Base-by-base conservation (phyloP, 2,113 vertebrate species). In the Diadophis punctatus region DNA sequence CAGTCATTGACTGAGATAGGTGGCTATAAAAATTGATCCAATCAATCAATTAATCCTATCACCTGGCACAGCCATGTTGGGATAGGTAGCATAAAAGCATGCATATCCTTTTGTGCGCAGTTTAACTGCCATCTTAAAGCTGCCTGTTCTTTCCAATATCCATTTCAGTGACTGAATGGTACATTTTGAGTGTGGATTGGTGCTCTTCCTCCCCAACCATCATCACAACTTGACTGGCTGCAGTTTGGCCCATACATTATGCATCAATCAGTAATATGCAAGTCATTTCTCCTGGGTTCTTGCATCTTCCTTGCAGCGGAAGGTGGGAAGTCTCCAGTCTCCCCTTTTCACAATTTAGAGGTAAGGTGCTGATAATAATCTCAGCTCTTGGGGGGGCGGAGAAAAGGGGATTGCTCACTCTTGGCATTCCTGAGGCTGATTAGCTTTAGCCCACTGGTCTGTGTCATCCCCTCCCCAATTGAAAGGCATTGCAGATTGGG, bases 401-500 rank as follows among this genome's bases (percentile, higher is more conserved):
- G 43, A 25, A 60, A 43, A 46, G 30, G 8, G 48, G 10, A 30
- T 86, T 46, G 25, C 87, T 93, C 93, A 93, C 49, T 58, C 68
- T 52, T 89, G 87, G 39, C 87, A 85, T 93, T 93, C 74, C 86
- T 22, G 1, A 30, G 14, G 56, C 74, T 68, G 53, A 63, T 91
- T 46, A 89, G 87, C n/a, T 8, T 52, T 34, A 89, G 34, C 25
- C 34, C 58, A 56, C 80, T 52, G 53, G 53, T 48, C 46, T 91
- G 85, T 93, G 90, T 93, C 93, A 60, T 93, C n/a, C 74, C 39
- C 43, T 55, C n/a, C 46, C 53, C 22, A 2, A 23, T 55, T 18
- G 25, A 46, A 87, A 63, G 84, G 84, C 58, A 43, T 52, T 58
- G 58, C 6, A 56, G 34, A 52, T 88, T 3, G 20, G 18, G 34